Base-by-base conservation (phyloP, 2,113 vertebrate species). In the Sturnira hondurensis region DNA sequence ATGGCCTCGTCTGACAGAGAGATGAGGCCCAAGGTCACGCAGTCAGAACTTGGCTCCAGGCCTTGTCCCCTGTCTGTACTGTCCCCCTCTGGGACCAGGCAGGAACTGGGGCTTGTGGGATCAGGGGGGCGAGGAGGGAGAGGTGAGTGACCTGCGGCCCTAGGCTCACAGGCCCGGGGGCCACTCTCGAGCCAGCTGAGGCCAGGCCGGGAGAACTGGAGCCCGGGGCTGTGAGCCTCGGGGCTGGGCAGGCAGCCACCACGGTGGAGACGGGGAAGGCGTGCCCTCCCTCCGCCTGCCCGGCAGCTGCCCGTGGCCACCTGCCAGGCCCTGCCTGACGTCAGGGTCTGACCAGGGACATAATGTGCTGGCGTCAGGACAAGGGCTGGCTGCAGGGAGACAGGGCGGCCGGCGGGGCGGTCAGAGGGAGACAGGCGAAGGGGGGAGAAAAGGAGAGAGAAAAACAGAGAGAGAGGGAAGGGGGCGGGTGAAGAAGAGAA, bases 291-390 rank as follows among this genome's bases (percentile, higher is more conserved):
- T 96, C 93, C 0, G 88, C 91, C 96, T 97, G 98, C 97, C 97
- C 93, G 96, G 97, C 97, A 98, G 95, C 95, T 96, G 98, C 98
- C 97, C 65, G 19, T 98, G 98, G 98, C 97, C 22, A 11, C 45
- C 22, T 2, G 98, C 98, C 99, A 99, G 98, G 33, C 98, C 97
- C 98, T 95, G 98, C 97, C 97, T 98, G 98, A 98, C 98, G 98
- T 99, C 98, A 99, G 38, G 91, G 89, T 80, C 97, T 97, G 97
- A 98, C 97, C 97, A 97, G 97, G 99, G 98, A 99, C 98, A 99
- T 97, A 85, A 98, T 98, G 98, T 99, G 97, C 99, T 98, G 98
- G 98, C 98, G 22, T 16, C 0, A 36, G 92, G 97, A 98, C 97
- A 97, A 15, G 97, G 58, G 24, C 97, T 98, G 97, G 83, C 94